Base-by-base conservation (phyloP, 2,797 vertebrate genomes). In the Smutsia temminckii region DNA sequence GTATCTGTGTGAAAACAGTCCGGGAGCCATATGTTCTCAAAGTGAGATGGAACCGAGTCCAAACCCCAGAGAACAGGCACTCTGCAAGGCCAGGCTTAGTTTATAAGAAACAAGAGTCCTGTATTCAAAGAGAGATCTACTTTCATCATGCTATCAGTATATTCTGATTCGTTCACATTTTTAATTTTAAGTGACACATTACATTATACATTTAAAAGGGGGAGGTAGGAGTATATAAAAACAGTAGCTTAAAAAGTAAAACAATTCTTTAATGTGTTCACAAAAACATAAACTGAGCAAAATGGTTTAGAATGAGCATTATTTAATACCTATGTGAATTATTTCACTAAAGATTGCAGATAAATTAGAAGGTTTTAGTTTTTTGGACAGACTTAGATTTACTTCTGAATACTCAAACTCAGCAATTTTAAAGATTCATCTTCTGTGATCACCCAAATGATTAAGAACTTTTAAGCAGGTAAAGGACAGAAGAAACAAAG, bases 351-450 rank as follows among this genome's bases (percentile, higher is more conserved):
- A 57, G 64, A n/a, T 9, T 72, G 3, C 29, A 75, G 14, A n/a
- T 42, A 6, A 93, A 40, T 89, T 74, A 91, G 53, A 93, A n/a
- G 10, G 88, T 16, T 87, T 81, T 7, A 71, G 25, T n/a, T 80
- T 61, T 53, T 69, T 21, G 7, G 27, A 21, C 29, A 95, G 34
- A 93, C 75, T 69, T 79, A 57, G 9, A 69, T 55, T 91, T 90
- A 80, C 32, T 32, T 63, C 23, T 53, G 8, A 88, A 69, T 53
- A 29, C 8, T 85, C 14, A 78, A 74, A 57, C 13, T 85, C 20
- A 66, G 37, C 53, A 78, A 94, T 75, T 93, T 96, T 68, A 93
- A 87, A 92, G 29, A 84, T 68, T 90, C 72, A 66, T 81, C 81
- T 16, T 55, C 17, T 94, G n/a, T 71, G 6, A 85, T 85, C 34